Base-by-base conservation (phyloP, 2,888 invertebrate species). In the Ochlodes sylvanus region DNA sequence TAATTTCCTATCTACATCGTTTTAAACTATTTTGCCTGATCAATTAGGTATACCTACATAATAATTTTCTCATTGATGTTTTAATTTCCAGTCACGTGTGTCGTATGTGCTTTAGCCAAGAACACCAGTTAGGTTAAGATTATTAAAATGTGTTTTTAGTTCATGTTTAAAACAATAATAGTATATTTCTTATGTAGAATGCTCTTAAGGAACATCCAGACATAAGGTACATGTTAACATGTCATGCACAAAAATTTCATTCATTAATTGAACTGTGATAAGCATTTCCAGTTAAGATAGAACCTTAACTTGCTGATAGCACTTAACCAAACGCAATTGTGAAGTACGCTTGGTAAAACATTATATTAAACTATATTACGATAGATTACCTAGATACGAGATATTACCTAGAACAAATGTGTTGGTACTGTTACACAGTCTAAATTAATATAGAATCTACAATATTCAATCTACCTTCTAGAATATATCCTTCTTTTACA, bases 221-320 rank as follows among this genome's bases (percentile, higher is more conserved):
- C 42, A 42, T 58, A n/a, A 21, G 21, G 12, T 52, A 52, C 19
- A 52, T 44, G 21, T 42, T 34, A 47, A 47, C 0, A 50, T n/a
- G 15, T 27, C 47, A 60, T 32, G 60, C 60, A 60, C 60, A 47
- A 60, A 60, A 32, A 60, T 60, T 32, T 60, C 47, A 60, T 60
- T 58, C 17, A 60, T 70, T 62, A 72, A 74, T 66, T 70, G 62
- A 75, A 72, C 74, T 75, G 74, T 75, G 75, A 75, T 75, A 75
- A 71, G 60, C 50, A 58, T 57, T 71, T 72, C 70, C 44, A 58
- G 44, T 58, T 58, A 57, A 41, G 41, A 57, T 54, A 54, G 9
- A 41, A 57, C 42, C 58, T 58, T 21, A 58, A 58, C 14, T 19
- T 5, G 50, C 50, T 50, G 19, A 10, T 50, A 19, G 50, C 50